Evolutionary conservation across 2,113 vertebrate genomes (phyloP), one percentile per base, ranked within the genome.

Genomic region (Sinosuthora webbiana): DNA sequence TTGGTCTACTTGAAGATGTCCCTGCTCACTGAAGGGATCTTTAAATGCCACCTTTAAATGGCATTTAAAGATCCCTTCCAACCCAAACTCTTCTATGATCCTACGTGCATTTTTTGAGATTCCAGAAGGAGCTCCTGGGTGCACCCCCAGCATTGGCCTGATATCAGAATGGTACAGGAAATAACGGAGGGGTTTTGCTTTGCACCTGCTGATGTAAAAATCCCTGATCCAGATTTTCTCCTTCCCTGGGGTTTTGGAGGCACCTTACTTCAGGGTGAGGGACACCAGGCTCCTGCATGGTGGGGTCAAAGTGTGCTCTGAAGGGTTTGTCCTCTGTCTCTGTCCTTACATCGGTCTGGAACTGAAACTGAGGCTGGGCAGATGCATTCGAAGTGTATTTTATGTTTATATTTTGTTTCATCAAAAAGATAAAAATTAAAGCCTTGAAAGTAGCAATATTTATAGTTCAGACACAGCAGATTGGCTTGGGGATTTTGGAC

Each of bases 221-320:
- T 15, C 37, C 50, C 19, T 27, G 3, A 13, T 59, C 6, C 45
- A 30, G 55, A 11, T 8, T 67, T 86, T 49, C 27, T 75, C 18
- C 49, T 64, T 52, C 41, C 21, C 19, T 41, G 60, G 62, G 49
- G 19, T 44, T 68, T 68, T 71, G 56, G 39, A 73, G 75, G n/a
- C 12, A 13, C 16, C 41, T 60, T 47, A 24, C n/a, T 49, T 59
- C 20, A 79, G 49, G n/a, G 20, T 63, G 47, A 71, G 35, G 45
- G 35, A 39, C 45, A 10, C 10, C 1, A 6, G 16, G 31, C 44
- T 90, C 22, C 42, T 2, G 0, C 15, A 30, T 3, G 3, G 3
- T 74, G 39, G 24, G 13, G 4, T 73, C 55, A 10, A 6, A 47
- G n/a, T 15, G 23, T 57, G 33, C 5, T 71, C 49, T 35, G 30